phyloP scores from a whole-genome alignment of 1,140 invertebrate species.

The Drosophila biarmipes region DNA sequence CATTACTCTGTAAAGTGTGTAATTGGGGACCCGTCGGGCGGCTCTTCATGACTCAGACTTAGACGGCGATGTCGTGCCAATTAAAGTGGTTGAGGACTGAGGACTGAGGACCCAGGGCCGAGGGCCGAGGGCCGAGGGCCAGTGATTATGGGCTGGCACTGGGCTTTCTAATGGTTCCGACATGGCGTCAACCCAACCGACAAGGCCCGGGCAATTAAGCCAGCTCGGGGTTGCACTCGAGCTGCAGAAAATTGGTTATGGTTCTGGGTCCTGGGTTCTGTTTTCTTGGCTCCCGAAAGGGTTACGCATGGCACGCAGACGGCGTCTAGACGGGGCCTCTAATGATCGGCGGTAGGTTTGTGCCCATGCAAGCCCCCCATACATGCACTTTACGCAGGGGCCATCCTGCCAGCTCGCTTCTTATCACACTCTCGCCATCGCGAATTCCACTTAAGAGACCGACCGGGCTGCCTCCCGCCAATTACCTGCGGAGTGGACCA shows the following conservation, averaged over 20 bases:
- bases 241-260: conserved; percentile 62
- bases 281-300: conserved; percentile 47
- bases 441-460: conserved; percentile 67
- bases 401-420: conserved; percentile 10
- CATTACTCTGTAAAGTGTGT: conserved; percentile 35
- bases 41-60: conserved; percentile 63
- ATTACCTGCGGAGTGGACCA: conserved; percentile 57
- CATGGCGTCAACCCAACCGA: conserved; percentile 63
- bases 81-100: conserved; percentile 57
- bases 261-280: conserved; percentile 11
- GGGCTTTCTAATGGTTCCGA: conserved; percentile 63
- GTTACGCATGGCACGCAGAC: conserved; percentile 69
- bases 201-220: conserved; percentile 48
- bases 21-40: conserved; percentile 60
- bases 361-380: neutral
- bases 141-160: conserved; percentile 69
- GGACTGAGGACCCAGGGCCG: conserved; percentile 9
- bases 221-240: conserved; percentile 42
- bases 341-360: conserved; percentile 69
- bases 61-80: conserved; percentile 75
- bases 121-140: conserved; percentile 16
- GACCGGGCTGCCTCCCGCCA: conserved; percentile 49
- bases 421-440: conserved; percentile 64
- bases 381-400: neutral
- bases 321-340: conserved; percentile 68